A percentile compares a stretch with the other conserved stretches of the same genome.
Conservation (phyloP, 2,888 invertebrate species). For the Thymelicus lineola region DNA sequence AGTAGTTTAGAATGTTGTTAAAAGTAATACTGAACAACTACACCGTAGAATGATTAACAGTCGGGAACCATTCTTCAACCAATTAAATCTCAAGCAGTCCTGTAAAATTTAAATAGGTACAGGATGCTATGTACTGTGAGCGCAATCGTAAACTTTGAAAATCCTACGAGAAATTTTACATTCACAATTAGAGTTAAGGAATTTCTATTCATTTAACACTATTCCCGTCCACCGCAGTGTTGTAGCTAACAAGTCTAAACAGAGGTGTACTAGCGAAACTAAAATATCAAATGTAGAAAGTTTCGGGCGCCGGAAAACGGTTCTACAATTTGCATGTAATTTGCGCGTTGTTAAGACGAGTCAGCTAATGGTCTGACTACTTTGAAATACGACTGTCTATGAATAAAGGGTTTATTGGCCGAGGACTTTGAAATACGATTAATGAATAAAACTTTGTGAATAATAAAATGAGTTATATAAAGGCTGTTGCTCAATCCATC, state of each 20-base stretch:
- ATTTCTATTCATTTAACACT: constrained; percentile 2
- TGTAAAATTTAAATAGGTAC: no score
- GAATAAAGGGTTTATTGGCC: not conserved
- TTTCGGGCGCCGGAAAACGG: constrained; percentile 61
- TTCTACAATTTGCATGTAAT: constrained; percentile 72
- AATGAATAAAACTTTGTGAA: not conserved
- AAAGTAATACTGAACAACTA: no score
- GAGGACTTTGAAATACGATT: not conserved
- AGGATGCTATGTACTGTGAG: no score
- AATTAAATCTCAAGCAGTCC: no score
- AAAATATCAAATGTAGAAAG: constrained; percentile 66
- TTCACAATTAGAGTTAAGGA: not conserved
- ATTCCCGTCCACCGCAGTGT: constrained; percentile 4
- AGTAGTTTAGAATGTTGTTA: no score
- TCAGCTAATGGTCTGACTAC: constrained; percentile 59
- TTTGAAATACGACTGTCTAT: constrained; percentile 1
- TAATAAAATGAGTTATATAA: no score
- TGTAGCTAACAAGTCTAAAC: constrained; percentile 32
- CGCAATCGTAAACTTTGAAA: no score
- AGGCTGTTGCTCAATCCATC: no score
- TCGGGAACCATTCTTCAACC: no score
- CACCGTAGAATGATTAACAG: no score
- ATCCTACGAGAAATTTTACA: not conserved
- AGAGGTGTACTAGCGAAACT: constrained; percentile 41
- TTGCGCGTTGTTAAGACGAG: constrained; percentile 64